phyloP scores from a whole-genome alignment of 2,888 invertebrate genomes.

The Chloromyia formosa region DNA sequence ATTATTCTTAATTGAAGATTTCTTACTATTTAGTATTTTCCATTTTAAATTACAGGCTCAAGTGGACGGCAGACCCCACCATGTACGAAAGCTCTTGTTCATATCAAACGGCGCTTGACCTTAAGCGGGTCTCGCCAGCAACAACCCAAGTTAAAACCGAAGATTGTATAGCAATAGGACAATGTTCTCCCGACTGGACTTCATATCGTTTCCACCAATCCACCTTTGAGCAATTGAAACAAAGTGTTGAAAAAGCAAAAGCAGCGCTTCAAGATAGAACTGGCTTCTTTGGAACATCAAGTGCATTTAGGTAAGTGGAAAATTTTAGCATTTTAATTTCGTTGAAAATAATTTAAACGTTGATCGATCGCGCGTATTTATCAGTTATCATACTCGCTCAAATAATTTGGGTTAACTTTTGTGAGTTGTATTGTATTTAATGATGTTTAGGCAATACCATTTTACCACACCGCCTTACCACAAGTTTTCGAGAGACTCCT shows the following conservation, averaged over 20 bases:
- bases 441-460: no score
- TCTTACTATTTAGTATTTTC: background rate
- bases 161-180: slow-evolving; percentile 64
- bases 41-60: slow-evolving; percentile 44
- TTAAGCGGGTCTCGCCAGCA: slow-evolving; percentile 73
- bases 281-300: slow-evolving; percentile 74
- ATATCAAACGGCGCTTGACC: slow-evolving; percentile 84
- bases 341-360: no score
- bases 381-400: no score
- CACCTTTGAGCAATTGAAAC: slow-evolving; percentile 89
- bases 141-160: slow-evolving; percentile 65
- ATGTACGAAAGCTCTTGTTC: slow-evolving; percentile 96
- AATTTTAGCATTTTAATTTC: slow-evolving; percentile 11
- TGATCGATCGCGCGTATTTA: no score
- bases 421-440: no score
- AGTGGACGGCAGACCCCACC: slow-evolving; percentile 50
- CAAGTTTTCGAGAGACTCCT: no score
- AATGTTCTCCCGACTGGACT: slow-evolving; percentile 76
- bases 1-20: background rate
- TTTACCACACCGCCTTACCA: no score
- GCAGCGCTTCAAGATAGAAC: slow-evolving; percentile 82
- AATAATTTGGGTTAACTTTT: no score
- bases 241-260: slow-evolving; percentile 90
- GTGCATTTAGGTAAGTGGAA: slow-evolving; percentile 73
- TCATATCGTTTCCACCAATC: slow-evolving; percentile 85